These are phyloP conservation scores for Nymphalis c-album DNA, from an alignment of 2,888 invertebrate genomes.

Conservation along the genomic window DNA sequence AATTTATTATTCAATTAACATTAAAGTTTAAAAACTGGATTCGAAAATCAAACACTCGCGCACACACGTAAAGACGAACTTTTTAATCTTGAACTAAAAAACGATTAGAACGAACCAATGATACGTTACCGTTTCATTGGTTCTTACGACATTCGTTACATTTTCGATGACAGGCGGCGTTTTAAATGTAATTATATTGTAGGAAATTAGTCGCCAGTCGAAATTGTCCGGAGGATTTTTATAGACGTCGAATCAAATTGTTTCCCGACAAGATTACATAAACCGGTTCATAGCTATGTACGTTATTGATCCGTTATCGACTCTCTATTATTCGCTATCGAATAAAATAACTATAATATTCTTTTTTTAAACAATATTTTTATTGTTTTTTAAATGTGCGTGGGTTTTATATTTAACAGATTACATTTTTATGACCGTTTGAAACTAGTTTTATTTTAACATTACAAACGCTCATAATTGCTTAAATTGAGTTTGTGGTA, in stretches of 20 bases:
- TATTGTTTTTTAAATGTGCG: conserved; percentile 13
- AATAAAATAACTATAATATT: conserved; percentile 1
- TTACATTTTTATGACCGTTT: not conserved
- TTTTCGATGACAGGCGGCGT: conserved; percentile 14
- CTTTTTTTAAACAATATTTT: conserved; percentile 1
- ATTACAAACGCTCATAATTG: not conserved
- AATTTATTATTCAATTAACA: no score
- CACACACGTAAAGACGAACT: no score
- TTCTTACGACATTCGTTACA: not conserved
- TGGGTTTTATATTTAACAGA: not conserved
- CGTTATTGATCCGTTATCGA: conserved; percentile 28
- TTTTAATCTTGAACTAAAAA: not conserved
- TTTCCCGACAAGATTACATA: conserved; percentile 13
- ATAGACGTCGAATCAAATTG: conserved; percentile 24
- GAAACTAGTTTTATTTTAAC: not conserved
- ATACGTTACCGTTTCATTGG: not conserved
- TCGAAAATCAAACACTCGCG: no score
- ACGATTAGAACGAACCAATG: not conserved
- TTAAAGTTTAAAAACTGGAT: no score
- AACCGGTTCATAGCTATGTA: conserved; percentile 14
- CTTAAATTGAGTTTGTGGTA: not conserved
- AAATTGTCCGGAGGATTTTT: conserved; percentile 15
- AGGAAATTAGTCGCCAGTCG: conserved; percentile 18
- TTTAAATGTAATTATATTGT: conserved; percentile 17
- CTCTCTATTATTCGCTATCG: conserved; percentile 23